phyloP scores from a whole-genome alignment of 2,888 invertebrate genomes.

The Oxytorus armatus region DNA sequence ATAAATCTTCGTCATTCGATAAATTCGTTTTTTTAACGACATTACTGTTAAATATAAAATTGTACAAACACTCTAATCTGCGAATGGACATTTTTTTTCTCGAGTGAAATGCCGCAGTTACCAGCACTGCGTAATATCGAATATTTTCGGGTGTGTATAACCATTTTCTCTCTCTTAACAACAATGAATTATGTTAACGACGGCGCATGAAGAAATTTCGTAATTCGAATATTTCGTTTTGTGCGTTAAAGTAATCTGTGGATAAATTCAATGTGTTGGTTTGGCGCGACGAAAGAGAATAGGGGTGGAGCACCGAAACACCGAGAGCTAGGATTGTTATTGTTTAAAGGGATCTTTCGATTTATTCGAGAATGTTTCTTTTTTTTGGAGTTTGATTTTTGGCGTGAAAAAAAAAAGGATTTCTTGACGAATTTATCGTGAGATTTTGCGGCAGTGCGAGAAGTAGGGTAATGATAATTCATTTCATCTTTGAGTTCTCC shows the following conservation, averaged over 20 bases:
- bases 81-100: not conserved
- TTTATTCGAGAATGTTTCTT: not conserved
- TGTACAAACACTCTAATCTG: not conserved
- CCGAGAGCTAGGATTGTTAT: conserved; percentile 2
- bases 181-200: too few species aligned
- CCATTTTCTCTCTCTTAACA: not conserved
- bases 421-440: too few species aligned
- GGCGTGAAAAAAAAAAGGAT: too few species aligned
- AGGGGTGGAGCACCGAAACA: conserved; percentile 50
- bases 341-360: conserved; percentile 1
- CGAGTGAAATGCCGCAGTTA: conserved; percentile 45
- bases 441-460: too few species aligned
- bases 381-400: too few species aligned
- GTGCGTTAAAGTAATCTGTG: not conserved
- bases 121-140: conserved; percentile 44
- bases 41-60: not conserved
- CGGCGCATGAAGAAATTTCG: not conserved
- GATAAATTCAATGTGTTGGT: not conserved
- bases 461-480: too few species aligned
- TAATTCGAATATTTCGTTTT: not conserved
- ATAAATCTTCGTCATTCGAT: conserved; percentile 40
- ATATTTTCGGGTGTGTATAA: conserved; percentile 14
- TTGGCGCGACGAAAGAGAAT: conserved; percentile 23
- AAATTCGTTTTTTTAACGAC: not conserved
- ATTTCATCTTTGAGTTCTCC: too few species aligned